These are phyloP conservation scores for Channa argus DNA, from an alignment of 2,113 vertebrate species.

Conservation along the genomic window DNA sequence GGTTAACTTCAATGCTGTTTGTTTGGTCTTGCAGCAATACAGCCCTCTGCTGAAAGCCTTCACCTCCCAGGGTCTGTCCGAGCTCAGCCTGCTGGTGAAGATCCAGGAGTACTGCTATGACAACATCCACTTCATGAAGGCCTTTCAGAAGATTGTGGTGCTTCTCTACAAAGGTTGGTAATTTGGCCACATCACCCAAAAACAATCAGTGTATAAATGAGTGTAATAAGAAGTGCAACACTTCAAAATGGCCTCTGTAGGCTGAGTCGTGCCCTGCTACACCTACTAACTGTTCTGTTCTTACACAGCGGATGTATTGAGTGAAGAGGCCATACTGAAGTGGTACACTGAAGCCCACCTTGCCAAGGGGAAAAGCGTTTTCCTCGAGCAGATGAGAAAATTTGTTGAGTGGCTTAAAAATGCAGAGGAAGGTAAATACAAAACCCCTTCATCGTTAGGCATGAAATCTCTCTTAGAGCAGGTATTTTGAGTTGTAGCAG, in stretches of 20 bases:
- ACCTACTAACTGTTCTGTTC: background rate
- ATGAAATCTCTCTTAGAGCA: background rate
- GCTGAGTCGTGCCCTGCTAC: background rate
- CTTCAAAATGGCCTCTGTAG: too few species aligned
- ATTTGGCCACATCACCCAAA: background rate
- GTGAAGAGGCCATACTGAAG: slow-evolving; percentile 98
- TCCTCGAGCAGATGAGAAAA: slow-evolving; percentile 99
- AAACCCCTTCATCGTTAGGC: background rate
- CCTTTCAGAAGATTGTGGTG: slow-evolving; percentile 99
- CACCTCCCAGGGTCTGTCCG: slow-evolving; percentile 97
- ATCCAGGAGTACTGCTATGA: slow-evolving; percentile 99
- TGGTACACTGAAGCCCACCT: slow-evolving; percentile 96
- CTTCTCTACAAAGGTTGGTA: slow-evolving; percentile 97
- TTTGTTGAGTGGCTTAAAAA: slow-evolving; percentile 99
- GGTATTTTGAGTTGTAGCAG: background rate
- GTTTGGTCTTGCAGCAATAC: slow-evolving; percentile 89
- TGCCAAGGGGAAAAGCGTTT: slow-evolving; percentile 95
- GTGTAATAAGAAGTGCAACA: too few species aligned
- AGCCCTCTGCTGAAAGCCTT: slow-evolving; percentile 99
- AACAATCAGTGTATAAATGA: too few species aligned
- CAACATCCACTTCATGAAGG: slow-evolving; percentile 99
- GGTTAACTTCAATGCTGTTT: background rate
- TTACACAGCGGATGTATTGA: slow-evolving; percentile 92
- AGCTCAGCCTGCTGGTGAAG: slow-evolving; percentile 97
- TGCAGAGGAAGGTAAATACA: slow-evolving; percentile 92